Base-by-base conservation (phyloP, 2,888 invertebrate genomes). In the Mythimna pallens region DNA sequence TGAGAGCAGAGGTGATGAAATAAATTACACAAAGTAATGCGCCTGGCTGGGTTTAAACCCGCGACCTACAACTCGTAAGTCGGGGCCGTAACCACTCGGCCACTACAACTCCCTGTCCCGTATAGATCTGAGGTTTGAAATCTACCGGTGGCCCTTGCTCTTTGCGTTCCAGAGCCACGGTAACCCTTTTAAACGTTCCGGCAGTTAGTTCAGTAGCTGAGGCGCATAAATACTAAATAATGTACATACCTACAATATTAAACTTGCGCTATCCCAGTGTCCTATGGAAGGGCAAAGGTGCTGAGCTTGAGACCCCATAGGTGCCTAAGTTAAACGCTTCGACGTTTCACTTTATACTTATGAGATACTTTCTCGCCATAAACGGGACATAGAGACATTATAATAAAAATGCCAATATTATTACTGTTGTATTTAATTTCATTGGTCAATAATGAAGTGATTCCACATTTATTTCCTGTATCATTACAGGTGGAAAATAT, bases 401-500 rank as follows among this genome's bases (percentile, higher is more conserved):
- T 58, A 50, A 57, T 20, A 10, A 70, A 34, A 36, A 57, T 36
- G 5, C 3, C 17, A n/a, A 9, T 43, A 40, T 30, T 40, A 43
- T n/a, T 72, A 22, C 50, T 22, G n/a, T 47, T 17, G 30, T 65
- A 9, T 73, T 59, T 0, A 54, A 34, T 54, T 74, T 73, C 14
- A 61, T n/a, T 34, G 22, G n/a, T 12, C n/a, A 34, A 25, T 25
- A 59, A 34, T 54, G 7, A 20, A 57, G 14, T 65, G 12, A 30
- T 57, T 5, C 12, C 36, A 55, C 12, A 30, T 74, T 67, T 67
- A 59, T 50, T 50, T 67, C 40, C 40, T 61, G 17, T 68, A 0
- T 50, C 0, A 20, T 76, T 75, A n/a, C 84, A 96, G 96, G 67
- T 95, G 93, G 94, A 65, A 94, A 52, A 87, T 96, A 77, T 82